Base-by-base conservation (phyloP, 2,113 vertebrate species). In the Perca schrenkii region DNA sequence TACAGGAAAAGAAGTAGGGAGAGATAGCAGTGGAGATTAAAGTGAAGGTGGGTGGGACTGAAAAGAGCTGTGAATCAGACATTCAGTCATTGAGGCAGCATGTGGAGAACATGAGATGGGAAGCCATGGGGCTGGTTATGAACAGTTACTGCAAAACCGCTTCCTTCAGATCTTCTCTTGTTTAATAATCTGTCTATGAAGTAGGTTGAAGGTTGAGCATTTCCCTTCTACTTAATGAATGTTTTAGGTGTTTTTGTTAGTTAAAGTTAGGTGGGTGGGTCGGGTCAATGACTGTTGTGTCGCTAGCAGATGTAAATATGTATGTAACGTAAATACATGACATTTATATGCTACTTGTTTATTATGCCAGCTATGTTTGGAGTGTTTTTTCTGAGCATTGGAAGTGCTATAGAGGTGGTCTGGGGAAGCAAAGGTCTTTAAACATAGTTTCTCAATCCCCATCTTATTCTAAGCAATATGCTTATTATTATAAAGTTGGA, bases 21-120 rank as follows among this genome's bases (percentile, higher is more conserved):
- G 64, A 79, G 87, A 79, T 82, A 63, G 78, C 31, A 8, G 69
- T 46, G 61, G 76, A 90, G 85, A 91, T 89, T 88, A 90, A 89
- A 87, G 72, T 71, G 75, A 70, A 70, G 72, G 85, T 80, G 52
- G 89, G 80, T 75, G 86, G 84, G 62, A 84, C 47, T 72, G 61
- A 49, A 78, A 85, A 86, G 86, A 80, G 82, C 65, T 70, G 85
- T 87, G 89, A 89, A 86, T 88, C 85, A 88, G 85, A 56, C 79
- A n/a, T n/a, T n/a, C n/a, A 77, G 78, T 84, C 71, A 75, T 40
- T 76, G 53, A 86, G 69, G 79, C 65, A 62, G 82, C 80, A 65
- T 80, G 81, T 84, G 79, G 85, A 82, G 83, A 80, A 81, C 80
- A 86, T 82, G 83, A 91, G 71, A 83, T 64, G 75, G 79, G 84